Percentiles rank a stretch among this genome's conserved stretches.
Conservation (phyloP, 2,113 vertebrate genomes). For the Paramisgurnus dabryanus region DNA sequence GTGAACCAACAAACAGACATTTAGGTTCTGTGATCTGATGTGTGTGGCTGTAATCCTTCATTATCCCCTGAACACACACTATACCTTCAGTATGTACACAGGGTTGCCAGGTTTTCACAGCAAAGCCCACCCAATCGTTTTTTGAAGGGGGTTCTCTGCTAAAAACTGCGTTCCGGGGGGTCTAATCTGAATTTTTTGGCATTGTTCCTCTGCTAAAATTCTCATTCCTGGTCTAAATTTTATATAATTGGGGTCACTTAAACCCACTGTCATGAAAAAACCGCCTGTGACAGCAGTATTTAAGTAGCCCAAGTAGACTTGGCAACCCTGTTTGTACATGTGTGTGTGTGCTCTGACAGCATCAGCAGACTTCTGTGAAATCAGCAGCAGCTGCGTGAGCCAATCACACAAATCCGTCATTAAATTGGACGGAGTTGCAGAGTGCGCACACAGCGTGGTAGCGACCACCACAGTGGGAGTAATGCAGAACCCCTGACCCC, state of each 20-base stretch:
- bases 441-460: slow-evolving; percentile 36
- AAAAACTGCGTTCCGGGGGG: too few relatives aligned
- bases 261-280: too few relatives aligned
- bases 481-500: slow-evolving; percentile 22
- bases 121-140: too few relatives aligned
- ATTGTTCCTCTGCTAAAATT: too few relatives aligned
- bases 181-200: too few relatives aligned
- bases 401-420: slow-evolving; percentile 42
- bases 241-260: too few relatives aligned
- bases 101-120: not conserved
- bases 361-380: slow-evolving; percentile 24
- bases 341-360: slow-evolving; percentile 7
- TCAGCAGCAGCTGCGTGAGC: slow-evolving; percentile 30
- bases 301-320: too few relatives aligned
- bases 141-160: too few relatives aligned
- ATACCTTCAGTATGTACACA: slow-evolving; percentile 38
- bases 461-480: slow-evolving; percentile 2
- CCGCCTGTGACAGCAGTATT: too few relatives aligned
- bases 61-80: slow-evolving; percentile 44
- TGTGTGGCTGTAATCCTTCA: slow-evolving; percentile 52
- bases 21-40: not conserved
- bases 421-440: slow-evolving; percentile 44
- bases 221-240: too few relatives aligned
- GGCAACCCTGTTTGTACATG: too few relatives aligned
- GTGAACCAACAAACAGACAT: not conserved